Evolutionary conservation across 2,797 vertebrate species (phyloP), one percentile per base, ranked within the genome.

Genomic region (Urosaurus nigricauda): DNA sequence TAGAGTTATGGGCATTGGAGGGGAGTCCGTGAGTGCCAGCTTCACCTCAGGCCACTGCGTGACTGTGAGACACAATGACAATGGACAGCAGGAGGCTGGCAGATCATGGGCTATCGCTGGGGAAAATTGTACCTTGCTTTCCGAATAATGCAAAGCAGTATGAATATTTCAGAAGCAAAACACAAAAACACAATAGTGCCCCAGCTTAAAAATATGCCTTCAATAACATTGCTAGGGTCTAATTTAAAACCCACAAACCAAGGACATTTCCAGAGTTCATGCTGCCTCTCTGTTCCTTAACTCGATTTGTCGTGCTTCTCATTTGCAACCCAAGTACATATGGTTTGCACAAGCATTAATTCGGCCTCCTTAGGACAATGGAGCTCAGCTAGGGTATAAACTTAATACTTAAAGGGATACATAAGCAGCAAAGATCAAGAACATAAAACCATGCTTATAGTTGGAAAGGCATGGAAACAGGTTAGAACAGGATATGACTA

Each of bases 51-150:
- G 97, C 96, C 96, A 92, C 91, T 93, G 11, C 0, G 93, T 98
- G 98, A 98, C 95, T 96, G 95, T 97, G 97, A 98, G 97, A 94
- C 81, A 91, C 80, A 94, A 43, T 95, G 97, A 98, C 97, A 97
- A 96, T 90, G 97, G 98, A 96, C 97, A 97, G 97, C 91, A 60
- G 96, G 97, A 96, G 95, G 96, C 96, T 96, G 96, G 96, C 91
- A 79, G 95, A 96, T 96, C 95, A 92, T 91, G 94, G 97, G 93
- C 93, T 95, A 96, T 96, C 94, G 84, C 90, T 90, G 96, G 95
- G 96, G 94, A 97, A 96, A 96, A 90, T 92, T 53, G 0, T 32
- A 88, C 68, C 60, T 88, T 83, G 92, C 91, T 92, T 96, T 95
- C 94, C 78, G 78, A 90, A 94, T 90, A 92, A 93, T 26, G 24